phyloP scores from a whole-genome alignment of 2,888 invertebrate genomes.

The Ophion obscuratus region DNA sequence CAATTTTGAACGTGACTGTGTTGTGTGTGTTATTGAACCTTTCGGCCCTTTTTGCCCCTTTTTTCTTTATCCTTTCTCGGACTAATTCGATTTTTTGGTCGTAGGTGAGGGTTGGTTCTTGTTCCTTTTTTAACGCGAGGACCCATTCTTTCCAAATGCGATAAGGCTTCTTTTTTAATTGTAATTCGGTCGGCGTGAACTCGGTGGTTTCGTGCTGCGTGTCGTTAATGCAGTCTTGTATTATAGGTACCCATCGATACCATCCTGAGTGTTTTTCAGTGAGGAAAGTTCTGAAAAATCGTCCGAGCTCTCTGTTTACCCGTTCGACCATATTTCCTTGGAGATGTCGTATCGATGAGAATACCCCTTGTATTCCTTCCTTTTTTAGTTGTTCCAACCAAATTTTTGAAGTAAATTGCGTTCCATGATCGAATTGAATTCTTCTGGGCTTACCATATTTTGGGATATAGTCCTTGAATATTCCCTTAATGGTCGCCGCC shows the following conservation, averaged over 20 bases:
- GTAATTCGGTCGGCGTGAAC: not conserved
- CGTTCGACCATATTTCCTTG: conserved; percentile 25
- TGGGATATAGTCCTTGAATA: too few relatives aligned
- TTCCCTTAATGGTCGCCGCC: not conserved
- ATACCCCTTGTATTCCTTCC: not conserved
- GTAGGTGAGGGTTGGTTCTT: not conserved
- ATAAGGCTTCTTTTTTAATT: not conserved
- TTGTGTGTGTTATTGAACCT: conserved; percentile 5
- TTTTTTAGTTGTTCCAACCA: not conserved
- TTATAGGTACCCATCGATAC: not conserved
- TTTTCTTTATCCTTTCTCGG: too few relatives aligned
- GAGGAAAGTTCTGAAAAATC: conserved; percentile 16
- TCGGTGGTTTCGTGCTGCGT: not conserved
- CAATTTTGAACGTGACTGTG: not conserved
- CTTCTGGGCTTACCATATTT: too few relatives aligned
- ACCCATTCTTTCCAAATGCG: conserved; percentile 34
- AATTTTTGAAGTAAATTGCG: not conserved
- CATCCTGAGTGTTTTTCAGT: conserved; percentile 13
- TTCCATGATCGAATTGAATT: not conserved
- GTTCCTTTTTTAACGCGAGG: not conserved
- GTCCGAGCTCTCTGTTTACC: not conserved
- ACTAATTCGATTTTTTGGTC: not conserved
- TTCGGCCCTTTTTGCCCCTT: not conserved
- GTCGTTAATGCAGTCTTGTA: conserved; percentile 26
- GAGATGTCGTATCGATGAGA: conserved; percentile 30